Evolutionary conservation across 1,140 invertebrate genomes (phyloP).

Genomic region (Anagrus nilaparvatae): DNA sequence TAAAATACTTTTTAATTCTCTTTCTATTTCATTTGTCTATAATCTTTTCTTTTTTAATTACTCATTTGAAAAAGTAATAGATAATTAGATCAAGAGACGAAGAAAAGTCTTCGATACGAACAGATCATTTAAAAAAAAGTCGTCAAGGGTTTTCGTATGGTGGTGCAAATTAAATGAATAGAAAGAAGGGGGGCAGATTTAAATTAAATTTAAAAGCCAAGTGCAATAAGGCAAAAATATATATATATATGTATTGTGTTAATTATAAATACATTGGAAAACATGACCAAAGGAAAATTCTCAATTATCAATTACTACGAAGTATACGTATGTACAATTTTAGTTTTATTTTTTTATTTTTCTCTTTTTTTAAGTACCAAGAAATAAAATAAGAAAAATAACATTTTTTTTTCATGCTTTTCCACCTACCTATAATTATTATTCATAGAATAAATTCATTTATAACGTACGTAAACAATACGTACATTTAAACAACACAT

Average conservation of each 20-base stretch:
- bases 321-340: conserved; percentile 34
- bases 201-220: neutral
- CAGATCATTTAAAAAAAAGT: conserved; percentile 12
- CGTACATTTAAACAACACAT: neutral
- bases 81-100: conserved; percentile 27
- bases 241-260: neutral
- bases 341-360: neutral
- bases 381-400: neutral
- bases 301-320: conserved; percentile 37
- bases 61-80: conserved; percentile 20
- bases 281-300: conserved; percentile 29
- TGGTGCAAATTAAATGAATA: neutral
- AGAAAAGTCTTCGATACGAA: conserved; percentile 17
- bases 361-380: neutral
- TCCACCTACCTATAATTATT: neutral
- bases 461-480: neutral
- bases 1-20: conserved; percentile 19
- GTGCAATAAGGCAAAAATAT: neutral
- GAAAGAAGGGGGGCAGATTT: neutral
- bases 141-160: conserved; percentile 8
- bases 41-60: conserved; percentile 23
- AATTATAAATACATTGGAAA: neutral
- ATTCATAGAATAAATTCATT: neutral
- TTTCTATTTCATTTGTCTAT: conserved; percentile 20
- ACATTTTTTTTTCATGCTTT: neutral